Percentiles rank a stretch among this genome's conserved stretches.
These are phyloP conservation scores for Gymnothorax reevesii DNA, from an alignment of 2,797 vertebrate species.

Conservation along the genomic window DNA sequence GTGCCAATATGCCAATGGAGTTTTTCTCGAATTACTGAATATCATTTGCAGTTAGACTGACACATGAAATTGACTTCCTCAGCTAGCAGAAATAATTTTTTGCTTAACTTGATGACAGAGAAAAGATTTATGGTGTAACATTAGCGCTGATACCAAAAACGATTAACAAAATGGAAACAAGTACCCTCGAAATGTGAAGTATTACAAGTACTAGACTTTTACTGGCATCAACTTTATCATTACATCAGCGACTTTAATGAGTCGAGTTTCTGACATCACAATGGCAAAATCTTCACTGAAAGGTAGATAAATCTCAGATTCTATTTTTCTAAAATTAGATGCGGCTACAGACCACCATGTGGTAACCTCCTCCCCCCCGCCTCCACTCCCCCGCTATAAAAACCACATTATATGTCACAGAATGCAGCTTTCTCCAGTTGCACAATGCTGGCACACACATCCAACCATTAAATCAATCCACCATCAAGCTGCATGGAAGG, in stretches of 20 bases:
- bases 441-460: not conserved
- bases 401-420: not conserved
- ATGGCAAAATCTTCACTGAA: not conserved
- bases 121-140: not conserved
- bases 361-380: not conserved
- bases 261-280: not conserved
- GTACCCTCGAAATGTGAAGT: not conserved
- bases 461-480: not conserved
- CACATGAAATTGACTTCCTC: not conserved
- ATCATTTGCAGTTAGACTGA: not conserved
- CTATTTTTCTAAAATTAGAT: not conserved
- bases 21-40: not conserved
- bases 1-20: not conserved
- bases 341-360: conserved; percentile 3
- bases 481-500: not conserved
- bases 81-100: not conserved
- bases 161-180: not conserved
- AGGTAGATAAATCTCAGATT: not conserved
- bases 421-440: not conserved
- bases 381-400: not conserved
- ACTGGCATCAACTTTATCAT: not conserved
- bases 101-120: not conserved
- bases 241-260: not conserved
- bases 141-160: not conserved
- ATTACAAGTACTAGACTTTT: not conserved